Base-by-base conservation (phyloP, 2,888 invertebrate species). In the Eupelmus urozonus region DNA sequence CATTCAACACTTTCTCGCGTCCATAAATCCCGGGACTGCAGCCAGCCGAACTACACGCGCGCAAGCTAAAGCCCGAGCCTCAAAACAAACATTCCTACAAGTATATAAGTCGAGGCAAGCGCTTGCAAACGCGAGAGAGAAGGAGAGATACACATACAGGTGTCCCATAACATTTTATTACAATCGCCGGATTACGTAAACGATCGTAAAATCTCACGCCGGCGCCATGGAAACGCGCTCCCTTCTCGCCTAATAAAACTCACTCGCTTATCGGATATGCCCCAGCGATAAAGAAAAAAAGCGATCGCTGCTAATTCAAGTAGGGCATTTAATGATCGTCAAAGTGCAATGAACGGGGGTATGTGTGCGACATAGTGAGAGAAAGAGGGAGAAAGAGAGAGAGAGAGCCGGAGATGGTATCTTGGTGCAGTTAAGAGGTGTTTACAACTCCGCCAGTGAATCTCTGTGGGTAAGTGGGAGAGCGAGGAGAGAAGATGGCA, bases 371-470 rank as follows among this genome's bases (percentile, higher is more conserved):
- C n/a, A n/a, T n/a, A n/a, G 60, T 18, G 13, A 62, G 1, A 18
- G 45, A 45, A 2, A 2, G 40, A 83, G 82, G 84, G 84, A 81
- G 81, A 82, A 84, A 82, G 79, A 82, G 85, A 82, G 86, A 40
- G 45, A 60, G 66, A 59, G 75, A 84, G 84, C 59, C 82, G 83
- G 81, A 87, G 89, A 89, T 89, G 84, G 82, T 88, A 89, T 89
- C 89, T 87, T 85, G 85, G 86, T 88, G 87, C 83, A 86, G 88
- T 89, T 89, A 89, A 88, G 89, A 89, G 89, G 89, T 89, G 89
- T 89, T 89, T 89, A 89, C 89, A 89, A 88, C 86, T 88, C 86
- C 86, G 84, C 85, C 74, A 87, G 88, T 89, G 89, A 89, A 89
- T 89, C 88, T 77, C 69, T 88, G 88, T 86, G 88, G 88, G 87